These are phyloP conservation scores for Cherax destructor DNA, from an alignment of 1,140 invertebrate species.

Conservation along the genomic window DNA sequence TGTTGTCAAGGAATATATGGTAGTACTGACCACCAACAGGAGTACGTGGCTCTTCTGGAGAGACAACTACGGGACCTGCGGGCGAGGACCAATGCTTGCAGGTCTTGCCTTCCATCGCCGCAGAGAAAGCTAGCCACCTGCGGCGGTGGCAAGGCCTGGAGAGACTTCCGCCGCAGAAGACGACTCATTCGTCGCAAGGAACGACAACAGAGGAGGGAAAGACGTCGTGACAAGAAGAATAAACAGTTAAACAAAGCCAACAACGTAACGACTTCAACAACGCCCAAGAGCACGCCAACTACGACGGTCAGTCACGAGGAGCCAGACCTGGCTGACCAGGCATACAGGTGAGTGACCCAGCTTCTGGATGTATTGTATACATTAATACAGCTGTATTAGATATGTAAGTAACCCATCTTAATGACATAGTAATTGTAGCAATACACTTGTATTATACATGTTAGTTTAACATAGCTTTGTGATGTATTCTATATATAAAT, in stretches of 20 bases:
- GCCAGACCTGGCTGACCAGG: slow-evolving; percentile 11
- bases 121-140: slow-evolving; percentile 53
- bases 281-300: background rate
- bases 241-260: background rate
- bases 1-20: too few relatives aligned
- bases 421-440: too few relatives aligned
- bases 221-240: background rate
- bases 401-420: too few relatives aligned
- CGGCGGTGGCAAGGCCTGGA: slow-evolving; percentile 67
- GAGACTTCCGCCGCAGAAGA: slow-evolving; percentile 58
- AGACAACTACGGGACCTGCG: slow-evolving; percentile 49
- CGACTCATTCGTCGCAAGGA: slow-evolving; percentile 47
- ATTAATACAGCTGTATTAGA: background rate
- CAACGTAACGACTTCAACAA: background rate
- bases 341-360: background rate
- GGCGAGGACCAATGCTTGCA: slow-evolving; percentile 58
- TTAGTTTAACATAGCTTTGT: background rate
- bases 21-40: background rate
- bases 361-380: too few relatives aligned
- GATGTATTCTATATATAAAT: background rate
- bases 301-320: background rate
- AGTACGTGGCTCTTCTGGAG: slow-evolving; percentile 66
- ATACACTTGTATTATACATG: too few relatives aligned
- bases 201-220: slow-evolving; percentile 27
- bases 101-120: slow-evolving; percentile 48